phyloP scores from a whole-genome alignment of 2,888 invertebrate genomes.

The Drosophila demipolita region DNA sequence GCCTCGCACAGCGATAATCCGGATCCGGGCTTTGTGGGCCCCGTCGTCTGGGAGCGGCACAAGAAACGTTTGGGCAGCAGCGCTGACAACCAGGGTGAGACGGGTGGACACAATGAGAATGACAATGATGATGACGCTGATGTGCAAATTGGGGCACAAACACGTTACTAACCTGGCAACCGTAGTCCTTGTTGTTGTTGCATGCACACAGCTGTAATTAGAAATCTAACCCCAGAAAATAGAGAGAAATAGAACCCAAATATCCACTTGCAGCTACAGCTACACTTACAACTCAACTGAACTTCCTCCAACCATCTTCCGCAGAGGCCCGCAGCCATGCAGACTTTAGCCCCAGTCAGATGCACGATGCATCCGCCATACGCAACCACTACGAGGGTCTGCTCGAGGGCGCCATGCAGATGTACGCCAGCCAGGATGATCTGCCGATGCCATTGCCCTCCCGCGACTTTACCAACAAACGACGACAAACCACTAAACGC shows the following conservation, averaged over 20 bases:
- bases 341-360: slow-evolving; percentile 79
- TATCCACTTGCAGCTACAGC: slow-evolving; percentile 47
- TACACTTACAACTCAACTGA: slow-evolving; percentile 50
- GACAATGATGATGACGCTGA: slow-evolving; percentile 60
- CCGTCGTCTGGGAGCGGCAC: slow-evolving; percentile 93
- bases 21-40: slow-evolving; percentile 94
- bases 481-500: slow-evolving; percentile 72
- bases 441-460: slow-evolving; percentile 83
- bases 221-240: slow-evolving; percentile 26
- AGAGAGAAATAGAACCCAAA: slow-evolving; percentile 31
- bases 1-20: slow-evolving; percentile 91
- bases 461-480: slow-evolving; percentile 79
- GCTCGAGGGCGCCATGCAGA: slow-evolving; percentile 85
- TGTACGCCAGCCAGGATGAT: slow-evolving; percentile 84
- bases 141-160: slow-evolving; percentile 68
- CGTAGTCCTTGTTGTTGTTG: slow-evolving; percentile 65
- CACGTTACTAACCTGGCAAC: slow-evolving; percentile 73
- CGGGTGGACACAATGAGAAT: slow-evolving; percentile 58
- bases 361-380: slow-evolving; percentile 83
- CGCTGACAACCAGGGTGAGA: slow-evolving; percentile 73
- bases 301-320: slow-evolving; percentile 74
- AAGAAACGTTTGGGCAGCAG: slow-evolving; percentile 87
- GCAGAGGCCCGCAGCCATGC: slow-evolving; percentile 68
- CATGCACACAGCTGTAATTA: slow-evolving; percentile 57
- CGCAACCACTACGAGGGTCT: slow-evolving; percentile 84